Base-by-base conservation (phyloP, 2,113 vertebrate genomes). In the Serilophus lunatus region DNA sequence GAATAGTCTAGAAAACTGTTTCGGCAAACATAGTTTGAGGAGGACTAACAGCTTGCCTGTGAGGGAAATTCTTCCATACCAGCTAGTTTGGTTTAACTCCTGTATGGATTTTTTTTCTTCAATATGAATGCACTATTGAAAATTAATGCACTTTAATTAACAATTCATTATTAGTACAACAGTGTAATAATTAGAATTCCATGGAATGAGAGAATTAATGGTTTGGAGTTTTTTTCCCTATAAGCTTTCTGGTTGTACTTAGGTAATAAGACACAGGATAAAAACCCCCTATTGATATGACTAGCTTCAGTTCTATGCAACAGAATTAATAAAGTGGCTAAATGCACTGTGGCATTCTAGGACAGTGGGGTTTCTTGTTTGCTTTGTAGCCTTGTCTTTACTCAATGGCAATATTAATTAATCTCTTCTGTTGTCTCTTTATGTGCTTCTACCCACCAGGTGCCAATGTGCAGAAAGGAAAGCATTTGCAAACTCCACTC, bases 401-500 rank as follows among this genome's bases (percentile, higher is more conserved):
- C 26, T 47, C 11, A 28, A 4, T 57, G 38, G 22, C 20, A 49
- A 5, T 15, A 78, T 49, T 47, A 56, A 54, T 68, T 49, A 20
- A 64, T 61, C 25, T 78, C 28, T 71, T 86, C 22, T 81, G 74
- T 33, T 0, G 0, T 77, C 61, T 91, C 16, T 60, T 68, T 36
- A 10, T 33, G 35, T 63, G 35, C 26, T 12, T 90, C 47, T 60
- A 11, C 38, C 10, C 12, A 18, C 66, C 68, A 99, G 99, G 99
- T 76, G 99, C 99, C 92, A 98, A 98, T 19, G 98, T 99, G 29
- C 99, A 99, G 94, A 99, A 98, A 95, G 99, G 99, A 80, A 98
- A 97, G 90, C 97, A 98, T 59, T 81, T 99, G 98, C 99, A 99
- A 53, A 99, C 98, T 6, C 99, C 99, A 6, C 93, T 99, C 50